Base-by-base conservation (phyloP, 2,888 invertebrate species). In the Panopea generosa region DNA sequence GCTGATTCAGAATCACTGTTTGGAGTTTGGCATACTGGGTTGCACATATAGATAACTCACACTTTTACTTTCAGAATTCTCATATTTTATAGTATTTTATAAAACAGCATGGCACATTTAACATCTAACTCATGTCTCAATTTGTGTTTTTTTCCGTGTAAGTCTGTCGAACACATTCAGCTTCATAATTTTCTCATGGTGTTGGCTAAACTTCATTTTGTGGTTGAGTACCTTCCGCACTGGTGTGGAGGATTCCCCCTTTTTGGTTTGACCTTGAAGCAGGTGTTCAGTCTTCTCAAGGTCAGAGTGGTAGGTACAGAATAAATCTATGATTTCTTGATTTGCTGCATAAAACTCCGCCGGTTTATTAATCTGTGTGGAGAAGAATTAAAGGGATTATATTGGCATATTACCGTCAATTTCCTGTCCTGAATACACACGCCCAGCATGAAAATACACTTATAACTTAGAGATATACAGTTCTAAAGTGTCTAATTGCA, bases 141-240 rank as follows among this genome's bases (percentile, higher is more conserved):
- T 16, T 3, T 67, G 38, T 22, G 65, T 57, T 55, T 74, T 70
- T 18, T 63, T 75, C 16, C 74, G 59, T 9, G 82, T 67, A 59
- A 87, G 67, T 55, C 88, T 76, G 65, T 87, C 87, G 77, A 86
- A 87, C 22, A 87, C 87, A 79, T 82, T 87, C 59, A 77, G 52
- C 60, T 82, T 63, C 86, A 86, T 87, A 11, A 78, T 69, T 29
- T 65, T 50, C 69, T 84, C 80, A 60, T 84, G 82, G 16, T 80
- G 65, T 11, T 84, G 74, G 11, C 85, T 85, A 50, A 77, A 88
- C 22, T 79, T 83, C 38, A 86, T 49, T 11, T 66, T 57, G 29
- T 77, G 74, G 49, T 68, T 70, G 9, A 77, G 60, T 26, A 65
- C 59, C 6, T 52, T 59, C 38, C 45, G 61, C 20, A 33, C 27